phyloP scores from a whole-genome alignment of 2,888 invertebrate genomes.

The Apotomis capreana region DNA sequence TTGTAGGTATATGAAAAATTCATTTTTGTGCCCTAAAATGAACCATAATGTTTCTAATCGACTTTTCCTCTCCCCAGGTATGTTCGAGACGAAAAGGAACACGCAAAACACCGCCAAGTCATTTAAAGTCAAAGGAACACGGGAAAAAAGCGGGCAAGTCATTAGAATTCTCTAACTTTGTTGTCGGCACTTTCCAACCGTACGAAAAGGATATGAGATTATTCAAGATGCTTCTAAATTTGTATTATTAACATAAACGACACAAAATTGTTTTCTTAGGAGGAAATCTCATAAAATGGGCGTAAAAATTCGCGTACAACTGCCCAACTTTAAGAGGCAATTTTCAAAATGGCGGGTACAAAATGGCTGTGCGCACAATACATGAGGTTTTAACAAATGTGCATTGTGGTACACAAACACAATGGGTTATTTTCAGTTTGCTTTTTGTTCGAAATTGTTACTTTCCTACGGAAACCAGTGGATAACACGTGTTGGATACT shows the following conservation, averaged over 20 bases:
- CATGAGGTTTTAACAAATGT: constrained; percentile 31
- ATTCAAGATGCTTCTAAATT: constrained; percentile 18
- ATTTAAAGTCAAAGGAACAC: constrained; percentile 19
- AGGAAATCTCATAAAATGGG: constrained; percentile 24
- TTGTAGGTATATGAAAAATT: background rate
- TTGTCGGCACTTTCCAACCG: constrained; percentile 3
- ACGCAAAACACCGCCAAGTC: constrained; percentile 10
- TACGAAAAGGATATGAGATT: background rate
- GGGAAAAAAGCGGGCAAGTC: constrained; percentile 29
- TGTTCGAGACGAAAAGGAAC: background rate
- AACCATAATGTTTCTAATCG: background rate
- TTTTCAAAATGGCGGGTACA: constrained; percentile 28
- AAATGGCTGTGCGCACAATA: constrained; percentile 30
- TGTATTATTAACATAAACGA: constrained; percentile 21
- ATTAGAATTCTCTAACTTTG: constrained; percentile 16
- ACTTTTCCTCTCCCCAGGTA: constrained; percentile 24
- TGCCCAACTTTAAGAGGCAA: constrained; percentile 25
- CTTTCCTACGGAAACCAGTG: background rate
- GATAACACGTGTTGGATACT: background rate
- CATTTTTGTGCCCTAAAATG: background rate
- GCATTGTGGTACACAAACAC: constrained; percentile 18
- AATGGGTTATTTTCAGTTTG: constrained; percentile 28
- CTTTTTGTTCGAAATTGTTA: constrained; percentile 2
- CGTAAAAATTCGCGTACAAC: constrained; percentile 26
- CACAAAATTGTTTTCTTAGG: constrained; percentile 23